Evolutionary conservation across 2,888 invertebrate genomes (phyloP).

Genomic region (Acronicta leporina): DNA sequence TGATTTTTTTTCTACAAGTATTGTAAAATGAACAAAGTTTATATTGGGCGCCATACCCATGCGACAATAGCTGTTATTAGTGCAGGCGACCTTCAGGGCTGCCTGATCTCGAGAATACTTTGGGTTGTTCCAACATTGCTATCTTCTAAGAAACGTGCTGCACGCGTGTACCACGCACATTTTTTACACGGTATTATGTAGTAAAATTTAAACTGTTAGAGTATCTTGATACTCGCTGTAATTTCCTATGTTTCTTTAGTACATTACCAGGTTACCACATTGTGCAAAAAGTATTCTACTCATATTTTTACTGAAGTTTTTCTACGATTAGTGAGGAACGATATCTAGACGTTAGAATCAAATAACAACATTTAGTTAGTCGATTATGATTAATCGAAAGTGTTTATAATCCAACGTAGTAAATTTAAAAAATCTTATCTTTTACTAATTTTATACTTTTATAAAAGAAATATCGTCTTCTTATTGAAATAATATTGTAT

Average conservation of each 20-base stretch:
- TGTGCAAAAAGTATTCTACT: no score
- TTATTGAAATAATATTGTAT: background rate
- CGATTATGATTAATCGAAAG: no score
- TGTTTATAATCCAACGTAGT: no score
- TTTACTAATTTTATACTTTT: no score
- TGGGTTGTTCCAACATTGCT: constrained; percentile 73
- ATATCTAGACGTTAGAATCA: no score
- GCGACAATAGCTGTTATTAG: constrained; percentile 70
- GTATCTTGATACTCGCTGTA: constrained; percentile 55
- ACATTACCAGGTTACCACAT: background rate
- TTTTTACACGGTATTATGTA: constrained; percentile 71
- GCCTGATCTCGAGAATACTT: constrained; percentile 71
- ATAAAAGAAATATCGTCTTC: background rate
- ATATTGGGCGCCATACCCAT: constrained; percentile 59
- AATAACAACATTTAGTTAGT: no score
- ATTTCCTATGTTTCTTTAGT: background rate
- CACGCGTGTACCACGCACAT: constrained; percentile 76
- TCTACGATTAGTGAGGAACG: no score
- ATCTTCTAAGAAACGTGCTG: constrained; percentile 82
- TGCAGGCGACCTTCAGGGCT: constrained; percentile 79
- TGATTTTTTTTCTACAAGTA: constrained; percentile 41
- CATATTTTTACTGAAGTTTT: no score
- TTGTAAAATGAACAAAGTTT: constrained; percentile 26
- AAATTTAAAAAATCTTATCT: no score
- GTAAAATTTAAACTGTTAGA: constrained; percentile 31